phyloP scores from a whole-genome alignment of 2,113 vertebrate species.

The Morone chrysops region DNA sequence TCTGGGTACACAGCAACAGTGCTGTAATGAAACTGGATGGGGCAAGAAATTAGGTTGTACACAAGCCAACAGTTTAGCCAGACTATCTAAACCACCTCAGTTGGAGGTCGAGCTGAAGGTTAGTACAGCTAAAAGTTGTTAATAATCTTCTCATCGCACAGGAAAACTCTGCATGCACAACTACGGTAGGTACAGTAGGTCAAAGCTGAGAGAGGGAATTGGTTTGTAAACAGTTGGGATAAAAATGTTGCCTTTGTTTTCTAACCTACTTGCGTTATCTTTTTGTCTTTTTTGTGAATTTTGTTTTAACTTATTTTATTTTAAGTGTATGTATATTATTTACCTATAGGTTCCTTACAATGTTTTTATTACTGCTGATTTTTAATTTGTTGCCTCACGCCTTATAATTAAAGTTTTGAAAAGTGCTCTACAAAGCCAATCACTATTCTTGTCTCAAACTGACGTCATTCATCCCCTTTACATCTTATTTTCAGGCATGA shows the following conservation, averaged over 20 bases:
- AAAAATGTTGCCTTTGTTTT: neutral
- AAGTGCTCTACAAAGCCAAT: neutral
- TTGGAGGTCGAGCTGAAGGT: neutral
- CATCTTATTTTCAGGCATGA: constrained; percentile 29
- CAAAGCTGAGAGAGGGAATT: neutral
- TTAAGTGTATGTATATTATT: neutral
- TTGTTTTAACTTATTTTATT: neutral
- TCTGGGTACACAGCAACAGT: neutral
- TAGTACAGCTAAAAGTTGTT: neutral
- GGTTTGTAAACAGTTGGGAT: neutral
- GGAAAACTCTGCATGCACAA: neutral
- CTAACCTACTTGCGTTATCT: too few relatives aligned
- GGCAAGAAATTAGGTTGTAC: neutral
- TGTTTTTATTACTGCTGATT: neutral
- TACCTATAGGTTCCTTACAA: neutral
- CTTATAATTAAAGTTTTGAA: too few relatives aligned
- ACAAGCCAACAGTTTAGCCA: neutral
- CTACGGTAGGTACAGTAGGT: neutral
- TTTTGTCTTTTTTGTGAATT: too few relatives aligned
- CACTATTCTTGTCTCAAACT: constrained; percentile 9
- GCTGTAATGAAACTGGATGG: neutral
- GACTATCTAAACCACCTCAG: neutral
- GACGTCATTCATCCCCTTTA: neutral
- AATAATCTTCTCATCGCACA: neutral
- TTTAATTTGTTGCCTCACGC: neutral